Conservation (phyloP, 2,113 vertebrate genomes). For the Myiozetetes cayanensis region DNA sequence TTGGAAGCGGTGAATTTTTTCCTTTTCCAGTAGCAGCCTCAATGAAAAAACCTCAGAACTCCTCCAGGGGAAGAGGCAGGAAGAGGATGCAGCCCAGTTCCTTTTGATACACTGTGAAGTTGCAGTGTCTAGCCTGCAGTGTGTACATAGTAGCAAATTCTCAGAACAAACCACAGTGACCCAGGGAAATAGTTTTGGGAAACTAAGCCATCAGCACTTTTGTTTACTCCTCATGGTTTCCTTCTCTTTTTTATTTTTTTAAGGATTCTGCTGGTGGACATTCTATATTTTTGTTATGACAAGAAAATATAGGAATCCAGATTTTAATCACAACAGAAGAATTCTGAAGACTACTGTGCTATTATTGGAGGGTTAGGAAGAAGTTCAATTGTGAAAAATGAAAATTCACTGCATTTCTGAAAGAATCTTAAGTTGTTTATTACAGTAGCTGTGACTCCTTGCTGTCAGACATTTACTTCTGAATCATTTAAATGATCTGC, state of each 20-base stretch:
- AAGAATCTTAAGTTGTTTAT: background rate
- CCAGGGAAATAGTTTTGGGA: conserved; percentile 74
- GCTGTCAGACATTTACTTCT: background rate
- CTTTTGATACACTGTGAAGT: conserved; percentile 80
- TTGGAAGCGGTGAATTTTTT: conserved; percentile 50
- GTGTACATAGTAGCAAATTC: conserved; percentile 74
- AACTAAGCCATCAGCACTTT: conserved; percentile 78
- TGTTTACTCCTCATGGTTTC: conserved; percentile 80
- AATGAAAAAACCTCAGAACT: conserved; percentile 15
- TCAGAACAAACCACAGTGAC: conserved; percentile 73
- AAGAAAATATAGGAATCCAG: background rate
- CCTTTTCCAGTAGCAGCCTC: conserved; percentile 37
- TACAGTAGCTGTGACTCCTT: background rate
- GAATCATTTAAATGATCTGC: background rate
- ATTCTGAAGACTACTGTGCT: background rate
- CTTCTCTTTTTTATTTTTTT: conserved; percentile 44
- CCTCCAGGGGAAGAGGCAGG: conserved; percentile 78
- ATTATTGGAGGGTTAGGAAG: background rate
- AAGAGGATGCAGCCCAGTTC: conserved; percentile 87
- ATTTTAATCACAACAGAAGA: background rate
- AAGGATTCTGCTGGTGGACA: background rate
- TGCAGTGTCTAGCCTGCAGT: conserved; percentile 70
- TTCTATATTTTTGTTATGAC: background rate
- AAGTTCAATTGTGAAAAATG: background rate
- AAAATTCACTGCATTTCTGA: background rate